Conservation (phyloP, 1,140 invertebrate species). For the Bemisia tabaci region DNA sequence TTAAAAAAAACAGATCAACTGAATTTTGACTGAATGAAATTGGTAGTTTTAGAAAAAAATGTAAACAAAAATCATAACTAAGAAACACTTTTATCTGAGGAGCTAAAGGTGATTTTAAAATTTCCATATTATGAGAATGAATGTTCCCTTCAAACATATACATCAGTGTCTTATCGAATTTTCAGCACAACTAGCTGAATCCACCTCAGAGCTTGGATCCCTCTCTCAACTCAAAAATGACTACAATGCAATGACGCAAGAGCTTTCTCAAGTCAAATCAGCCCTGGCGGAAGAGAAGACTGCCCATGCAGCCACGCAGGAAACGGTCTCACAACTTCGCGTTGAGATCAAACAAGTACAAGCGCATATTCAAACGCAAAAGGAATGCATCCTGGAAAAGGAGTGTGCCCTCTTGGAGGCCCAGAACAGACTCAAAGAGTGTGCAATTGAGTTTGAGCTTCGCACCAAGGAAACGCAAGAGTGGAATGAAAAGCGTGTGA, state of each 20-base stretch:
- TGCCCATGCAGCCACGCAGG: neutral
- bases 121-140: no score
- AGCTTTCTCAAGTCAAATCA: neutral
- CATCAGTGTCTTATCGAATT: no score
- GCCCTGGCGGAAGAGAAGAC: no score
- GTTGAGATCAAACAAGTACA: neutral
- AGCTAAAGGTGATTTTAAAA: no score
- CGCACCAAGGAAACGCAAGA: constrained; percentile 8
- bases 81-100: no score
- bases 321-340: neutral
- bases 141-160: no score
- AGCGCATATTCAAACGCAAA: neutral
- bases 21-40: no score
- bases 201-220: neutral
- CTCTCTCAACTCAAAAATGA: neutral
- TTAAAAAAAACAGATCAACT: no score
- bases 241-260: neutral
- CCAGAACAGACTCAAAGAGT: constrained; percentile 15
- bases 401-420: constrained; percentile 28
- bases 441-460: constrained; percentile 12
- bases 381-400: neutral
- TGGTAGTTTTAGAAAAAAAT: no score
- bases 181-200: neutral
- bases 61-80: no score
- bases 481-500: neutral